Conservation (phyloP, 2,113 vertebrate species). For the zebrafish (Danio rerio) region GRCz12tu NC_133194.1:36985501-36986000, state of each 20-base stretch:
- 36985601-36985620: background rate
- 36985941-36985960: background rate
- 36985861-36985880: background rate
- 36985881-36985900: constrained; percentile 17
- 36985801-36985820: no score
- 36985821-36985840: constrained; percentile 16
- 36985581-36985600: no score
- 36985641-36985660: background rate
- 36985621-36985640: background rate
- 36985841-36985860: constrained; percentile 27
- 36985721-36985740: no score
- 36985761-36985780: background rate
- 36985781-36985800: background rate
- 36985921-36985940: background rate
- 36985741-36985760: no score
- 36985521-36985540: no score
- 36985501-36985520: no score
- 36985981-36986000: background rate
- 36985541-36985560: no score
- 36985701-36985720: no score
- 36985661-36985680: background rate
- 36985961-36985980: background rate
- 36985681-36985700: no score
- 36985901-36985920: background rate
- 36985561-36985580: no score